Evolutionary conservation across 2,888 invertebrate genomes (phyloP).

Genomic region (Lasius platythorax): DNA sequence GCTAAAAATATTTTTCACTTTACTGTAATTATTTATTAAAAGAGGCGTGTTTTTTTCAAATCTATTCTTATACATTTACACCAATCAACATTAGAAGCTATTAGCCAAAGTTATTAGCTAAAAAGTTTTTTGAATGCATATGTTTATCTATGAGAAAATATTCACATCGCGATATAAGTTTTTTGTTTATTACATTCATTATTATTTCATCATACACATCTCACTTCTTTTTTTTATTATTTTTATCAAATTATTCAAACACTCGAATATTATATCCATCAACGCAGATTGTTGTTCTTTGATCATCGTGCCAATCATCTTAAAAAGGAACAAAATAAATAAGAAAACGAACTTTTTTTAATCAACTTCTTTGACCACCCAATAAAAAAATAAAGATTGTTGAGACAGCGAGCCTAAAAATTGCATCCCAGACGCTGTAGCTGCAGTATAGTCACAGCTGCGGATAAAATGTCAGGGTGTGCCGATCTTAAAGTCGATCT

Average conservation of each 20-base stretch:
- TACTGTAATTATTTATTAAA: background rate
- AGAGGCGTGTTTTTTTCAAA: background rate
- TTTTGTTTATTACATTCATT: background rate
- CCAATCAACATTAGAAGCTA: background rate
- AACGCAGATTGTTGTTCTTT: background rate
- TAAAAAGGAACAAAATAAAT: background rate
- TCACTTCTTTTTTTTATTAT: background rate
- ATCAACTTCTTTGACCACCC: background rate
- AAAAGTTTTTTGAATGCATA: background rate
- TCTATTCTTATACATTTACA: background rate
- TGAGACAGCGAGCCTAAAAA: slow-evolving; percentile 34
- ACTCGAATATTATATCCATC: background rate
- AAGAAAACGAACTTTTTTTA: background rate
- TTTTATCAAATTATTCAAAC: background rate
- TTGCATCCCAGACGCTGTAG: slow-evolving; percentile 4
- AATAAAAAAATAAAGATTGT: background rate
- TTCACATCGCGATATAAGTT: background rate
- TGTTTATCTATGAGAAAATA: background rate
- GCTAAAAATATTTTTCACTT: background rate
- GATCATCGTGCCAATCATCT: background rate
- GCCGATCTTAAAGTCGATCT: slow-evolving; percentile 48
- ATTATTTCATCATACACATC: background rate
- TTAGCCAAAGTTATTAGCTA: background rate
- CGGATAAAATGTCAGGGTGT: slow-evolving; percentile 34
- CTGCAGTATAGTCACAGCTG: background rate